A percentile compares a stretch with the other conserved stretches of the same genome.
These are phyloP conservation scores for Anthonomus grandis DNA, from an alignment of 1,140 invertebrate species.

Conservation along the genomic window DNA sequence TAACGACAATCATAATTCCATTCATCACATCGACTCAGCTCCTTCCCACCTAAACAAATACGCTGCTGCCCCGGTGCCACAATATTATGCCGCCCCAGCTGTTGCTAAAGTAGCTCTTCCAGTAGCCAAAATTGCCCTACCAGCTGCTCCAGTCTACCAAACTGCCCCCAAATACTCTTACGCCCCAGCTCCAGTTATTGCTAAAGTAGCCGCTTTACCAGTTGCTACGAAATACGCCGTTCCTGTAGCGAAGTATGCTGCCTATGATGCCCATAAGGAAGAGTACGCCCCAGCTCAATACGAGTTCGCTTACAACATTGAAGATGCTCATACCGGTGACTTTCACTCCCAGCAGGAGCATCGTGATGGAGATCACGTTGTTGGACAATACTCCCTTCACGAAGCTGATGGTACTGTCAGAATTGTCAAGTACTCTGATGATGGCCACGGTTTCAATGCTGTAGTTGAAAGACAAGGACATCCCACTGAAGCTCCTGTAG, in stretches of 20 bases:
- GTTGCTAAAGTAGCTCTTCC: constrained; percentile 28
- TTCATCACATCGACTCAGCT: constrained; percentile 48
- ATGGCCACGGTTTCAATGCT: constrained; percentile 48
- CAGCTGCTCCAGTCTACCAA: constrained; percentile 2
- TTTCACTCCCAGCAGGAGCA: constrained; percentile 35
- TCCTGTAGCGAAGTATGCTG: constrained; percentile 28
- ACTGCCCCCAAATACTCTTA: constrained; percentile 1
- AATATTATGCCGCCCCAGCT: constrained; percentile 35
- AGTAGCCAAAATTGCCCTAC: constrained; percentile 14
- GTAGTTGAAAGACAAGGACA: constrained; percentile 31
- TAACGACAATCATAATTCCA: constrained; percentile 33
- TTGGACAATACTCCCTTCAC: constrained; percentile 45
- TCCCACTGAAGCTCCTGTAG: constrained; percentile 19
- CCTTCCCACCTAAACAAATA: too few species aligned
- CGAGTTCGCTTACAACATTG: constrained; percentile 31
- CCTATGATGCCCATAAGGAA: constrained; percentile 26
- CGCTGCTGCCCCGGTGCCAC: neutral
- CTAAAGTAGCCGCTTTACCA: constrained; percentile 34
- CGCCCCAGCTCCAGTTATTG: constrained; percentile 25
- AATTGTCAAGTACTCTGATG: constrained; percentile 55
- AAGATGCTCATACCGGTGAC: constrained; percentile 53
- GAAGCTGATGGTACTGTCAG: constrained; percentile 55
- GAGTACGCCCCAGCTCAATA: constrained; percentile 33
- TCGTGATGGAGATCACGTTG: constrained; percentile 33
- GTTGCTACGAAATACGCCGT: constrained; percentile 39